Percentiles rank a stretch among this genome's conserved stretches.
Evolutionary conservation across 2,113 vertebrate species (phyloP).

Genomic region (Benitochromis conjunctus): DNA sequence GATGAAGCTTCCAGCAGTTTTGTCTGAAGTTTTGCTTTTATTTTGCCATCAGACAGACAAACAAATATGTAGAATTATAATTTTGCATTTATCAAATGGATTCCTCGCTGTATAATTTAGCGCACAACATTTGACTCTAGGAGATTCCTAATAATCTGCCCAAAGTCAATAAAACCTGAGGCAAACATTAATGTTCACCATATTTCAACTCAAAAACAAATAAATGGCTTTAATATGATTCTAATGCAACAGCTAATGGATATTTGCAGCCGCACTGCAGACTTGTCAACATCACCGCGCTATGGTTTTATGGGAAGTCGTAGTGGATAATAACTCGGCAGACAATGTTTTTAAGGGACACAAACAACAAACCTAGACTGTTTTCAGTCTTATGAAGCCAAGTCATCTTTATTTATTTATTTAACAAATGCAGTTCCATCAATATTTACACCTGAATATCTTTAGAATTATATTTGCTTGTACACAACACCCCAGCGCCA

Average conservation of each 20-base stretch:
- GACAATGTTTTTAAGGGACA: not conserved
- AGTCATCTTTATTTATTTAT: not conserved
- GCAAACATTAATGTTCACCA: not conserved
- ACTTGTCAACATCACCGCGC: not conserved
- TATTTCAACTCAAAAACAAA: not conserved
- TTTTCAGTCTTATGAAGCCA: not conserved
- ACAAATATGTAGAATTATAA: not conserved
- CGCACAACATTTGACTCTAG: not conserved
- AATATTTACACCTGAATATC: not conserved
- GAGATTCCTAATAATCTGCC: not conserved
- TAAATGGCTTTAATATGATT: not conserved
- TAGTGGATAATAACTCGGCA: not conserved
- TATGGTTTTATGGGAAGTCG: not conserved
- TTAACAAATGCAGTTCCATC: not conserved
- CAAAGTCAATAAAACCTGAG: not conserved
- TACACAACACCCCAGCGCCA: not conserved
- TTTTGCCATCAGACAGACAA: not conserved
- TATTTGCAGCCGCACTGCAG: not conserved
- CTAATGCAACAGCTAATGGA: not conserved
- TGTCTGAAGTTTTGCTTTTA: not conserved
- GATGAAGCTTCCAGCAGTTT: not conserved
- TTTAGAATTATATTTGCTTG: not conserved
- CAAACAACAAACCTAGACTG: not conserved
- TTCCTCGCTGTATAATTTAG: not conserved
- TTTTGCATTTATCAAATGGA: not conserved